A percentile compares a stretch with the other conserved stretches of the same genome.
phyloP scores from a whole-genome alignment of 2,888 invertebrate genomes.

The Drosophila nr. perissopoda region DNA sequence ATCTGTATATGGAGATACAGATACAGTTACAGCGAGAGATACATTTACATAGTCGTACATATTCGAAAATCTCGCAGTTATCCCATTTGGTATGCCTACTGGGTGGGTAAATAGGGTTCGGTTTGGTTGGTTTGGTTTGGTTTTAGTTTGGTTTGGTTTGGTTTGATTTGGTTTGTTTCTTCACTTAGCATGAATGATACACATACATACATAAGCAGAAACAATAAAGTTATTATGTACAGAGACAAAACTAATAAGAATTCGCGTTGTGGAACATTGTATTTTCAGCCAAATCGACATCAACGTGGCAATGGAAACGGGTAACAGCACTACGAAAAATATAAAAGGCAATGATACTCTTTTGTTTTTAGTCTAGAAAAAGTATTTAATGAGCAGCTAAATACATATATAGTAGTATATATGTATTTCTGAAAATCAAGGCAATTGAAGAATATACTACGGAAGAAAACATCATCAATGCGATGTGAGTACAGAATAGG shows the following conservation, averaged over 20 bases:
- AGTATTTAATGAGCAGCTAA: conserved; percentile 39
- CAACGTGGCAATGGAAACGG: conserved; percentile 30
- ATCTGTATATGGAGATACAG: not conserved
- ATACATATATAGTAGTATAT: conserved; percentile 33
- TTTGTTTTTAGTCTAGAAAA: conserved; percentile 21
- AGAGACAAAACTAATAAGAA: conserved; percentile 25
- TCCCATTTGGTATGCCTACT: conserved; percentile 25
- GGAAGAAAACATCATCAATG: conserved; percentile 56
- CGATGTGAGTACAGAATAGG: conserved; percentile 49
- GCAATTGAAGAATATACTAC: conserved; percentile 49
- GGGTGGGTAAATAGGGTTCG: conserved; percentile 9
- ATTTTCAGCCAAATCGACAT: conserved; percentile 22
- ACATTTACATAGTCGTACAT: not conserved
- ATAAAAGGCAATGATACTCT: conserved; percentile 12
- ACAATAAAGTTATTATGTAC: conserved; percentile 28
- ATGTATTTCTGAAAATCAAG: conserved; percentile 36
- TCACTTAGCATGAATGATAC: too few relatives aligned
- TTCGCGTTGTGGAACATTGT: conserved; percentile 18
- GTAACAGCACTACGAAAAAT: conserved; percentile 36
- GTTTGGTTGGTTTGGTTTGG: not conserved
- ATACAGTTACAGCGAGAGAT: not conserved
- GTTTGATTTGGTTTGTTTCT: conserved; percentile 2
- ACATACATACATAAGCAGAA: conserved; percentile 24
- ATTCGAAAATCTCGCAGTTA: conserved; percentile 12
- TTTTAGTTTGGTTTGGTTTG: not conserved